Base-by-base conservation (phyloP, 2,888 invertebrate species). In the Yponomeuta sedellus region DNA sequence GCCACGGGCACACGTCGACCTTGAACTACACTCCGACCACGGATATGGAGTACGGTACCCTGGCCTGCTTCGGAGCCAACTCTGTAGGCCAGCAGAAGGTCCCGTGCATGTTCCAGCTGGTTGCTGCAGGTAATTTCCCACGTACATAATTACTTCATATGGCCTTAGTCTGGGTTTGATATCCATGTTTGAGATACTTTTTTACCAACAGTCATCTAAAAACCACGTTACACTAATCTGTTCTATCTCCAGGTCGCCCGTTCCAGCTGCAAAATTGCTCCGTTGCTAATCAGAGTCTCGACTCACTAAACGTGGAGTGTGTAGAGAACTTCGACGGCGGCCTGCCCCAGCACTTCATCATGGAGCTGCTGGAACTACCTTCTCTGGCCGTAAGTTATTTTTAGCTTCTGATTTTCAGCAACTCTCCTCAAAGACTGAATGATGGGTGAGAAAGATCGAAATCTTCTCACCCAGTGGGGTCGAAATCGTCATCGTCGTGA, bases 251-350 rank as follows among this genome's bases (percentile, higher is more conserved):
- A 97, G 97, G 97, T 79, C 96, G 96, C 62, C 97, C 97, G 10
- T 97, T 97, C 80, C 95, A 96, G 66, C 92, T 97, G 67, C 94
- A 95, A 78, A 97, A 97, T 88, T 97, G 97, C 84, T 94, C 96
- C n/a, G 94, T 97, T 44, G 94, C 95, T 67, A 97, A 97, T 86
- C 96, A 97, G 84, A 97, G 97, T 67, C 92, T 94, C 70, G 96
- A 97, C 79, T 95, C 96, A 0, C 81, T 97, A 68, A 94, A 95
- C 81, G 96, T 97, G 64, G 96, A 97, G 72, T 97, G 97, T 83
- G 93, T 95, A 66, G 97, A 97, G 85, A 96, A 96, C 75, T 97
- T 97, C 84, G 96, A 97, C 76, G 97, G 97, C 62, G 97, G 97
- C 11, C 92, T 97, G 63, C 97, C 97, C 4, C 97, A 97, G 85